Percentiles rank a stretch among this genome's conserved stretches.
These are phyloP conservation scores for Campylomormyrus tamandua DNA, from an alignment of 2,113 vertebrate genomes.

Conservation along the genomic window DNA sequence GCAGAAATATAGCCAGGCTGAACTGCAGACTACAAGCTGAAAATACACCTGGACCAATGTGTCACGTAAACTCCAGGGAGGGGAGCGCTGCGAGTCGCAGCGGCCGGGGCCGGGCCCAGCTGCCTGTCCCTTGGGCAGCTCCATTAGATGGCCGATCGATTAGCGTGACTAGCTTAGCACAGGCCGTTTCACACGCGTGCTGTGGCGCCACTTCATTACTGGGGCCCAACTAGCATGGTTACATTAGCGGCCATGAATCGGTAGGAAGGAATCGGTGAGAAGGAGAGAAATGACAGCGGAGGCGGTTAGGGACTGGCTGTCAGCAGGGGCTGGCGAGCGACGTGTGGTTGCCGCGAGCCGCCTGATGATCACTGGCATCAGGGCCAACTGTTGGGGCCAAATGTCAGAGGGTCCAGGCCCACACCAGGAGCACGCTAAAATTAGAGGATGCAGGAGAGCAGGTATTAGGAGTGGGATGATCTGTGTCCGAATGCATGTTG, in stretches of 20 bases:
- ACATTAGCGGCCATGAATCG: not conserved
- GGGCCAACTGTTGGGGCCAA: not conserved
- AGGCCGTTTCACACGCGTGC: not conserved
- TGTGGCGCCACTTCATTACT: not conserved
- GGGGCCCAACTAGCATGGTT: not conserved
- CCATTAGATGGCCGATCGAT: not conserved
- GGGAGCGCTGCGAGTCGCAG: not conserved
- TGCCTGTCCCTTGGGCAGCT: not conserved
- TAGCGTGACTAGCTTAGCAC: not conserved
- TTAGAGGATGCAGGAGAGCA: not conserved
- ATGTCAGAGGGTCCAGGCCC: not conserved
- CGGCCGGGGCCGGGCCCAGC: not conserved
- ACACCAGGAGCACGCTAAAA: not conserved
- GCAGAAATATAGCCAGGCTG: not conserved
- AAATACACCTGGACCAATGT: not conserved
- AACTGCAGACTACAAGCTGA: not conserved
- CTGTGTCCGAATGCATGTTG: not conserved
- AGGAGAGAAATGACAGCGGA: not conserved
- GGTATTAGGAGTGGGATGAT: not conserved
- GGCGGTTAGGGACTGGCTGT: not conserved
- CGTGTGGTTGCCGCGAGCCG: not conserved
- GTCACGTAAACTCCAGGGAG: not conserved
- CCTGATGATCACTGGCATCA: not conserved
- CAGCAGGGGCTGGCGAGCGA: not conserved
- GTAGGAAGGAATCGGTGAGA: not conserved